Evolutionary conservation across 2,113 vertebrate species (phyloP), one percentile per base, ranked within the genome.

Genomic region (Miniopterus natalensis): DNA sequence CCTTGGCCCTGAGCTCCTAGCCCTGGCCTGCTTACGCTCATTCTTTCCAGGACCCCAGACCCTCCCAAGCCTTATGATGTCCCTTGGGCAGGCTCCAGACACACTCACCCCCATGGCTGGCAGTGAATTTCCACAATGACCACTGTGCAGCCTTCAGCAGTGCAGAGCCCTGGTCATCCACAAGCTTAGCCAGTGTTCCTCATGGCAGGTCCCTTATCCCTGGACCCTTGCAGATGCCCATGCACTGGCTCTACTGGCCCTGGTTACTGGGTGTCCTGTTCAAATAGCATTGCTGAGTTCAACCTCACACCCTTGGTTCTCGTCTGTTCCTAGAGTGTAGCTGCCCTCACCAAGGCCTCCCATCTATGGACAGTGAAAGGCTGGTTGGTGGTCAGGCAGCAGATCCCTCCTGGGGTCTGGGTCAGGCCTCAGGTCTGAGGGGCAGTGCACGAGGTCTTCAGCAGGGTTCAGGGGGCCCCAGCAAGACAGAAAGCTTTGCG

Each of bases 61-160:
- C 31, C 57, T 70, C 12, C 20, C 15, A 9, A 25, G 42, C 53
- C 74, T 55, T 23, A 27, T 36, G 6, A 25, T 31, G 25, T 40
- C 55, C 27, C 85, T n/a, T 36, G 65, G 14, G 51, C 1, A 20
- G 53, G 42, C n/a, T 71, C 49, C 59, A 27, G 31, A 63, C 45
- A 20, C 1, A 14, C 27, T 77, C 31, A 40, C 31, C 63, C 15
- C 13, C 3, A 47, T 36, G 47, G 55, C 45, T 75, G 14, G 11
- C 4, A 9, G 17, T 17, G 51, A 49, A 18, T 49, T 49, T 84
- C 29, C 31, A 20, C 47, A 42, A 71, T 20, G 77, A 36, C 53
- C 11, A 14, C 15, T 0, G 7, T 0, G 12, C 6, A 15, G 66
- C 3, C 1, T 1, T 55, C 71, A 61, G 25, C 27, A n/a, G 61